Percentiles rank a stretch among this genome's conserved stretches.
phyloP scores from a whole-genome alignment of 2,888 invertebrate species.

The Ochropacha duplaris region DNA sequence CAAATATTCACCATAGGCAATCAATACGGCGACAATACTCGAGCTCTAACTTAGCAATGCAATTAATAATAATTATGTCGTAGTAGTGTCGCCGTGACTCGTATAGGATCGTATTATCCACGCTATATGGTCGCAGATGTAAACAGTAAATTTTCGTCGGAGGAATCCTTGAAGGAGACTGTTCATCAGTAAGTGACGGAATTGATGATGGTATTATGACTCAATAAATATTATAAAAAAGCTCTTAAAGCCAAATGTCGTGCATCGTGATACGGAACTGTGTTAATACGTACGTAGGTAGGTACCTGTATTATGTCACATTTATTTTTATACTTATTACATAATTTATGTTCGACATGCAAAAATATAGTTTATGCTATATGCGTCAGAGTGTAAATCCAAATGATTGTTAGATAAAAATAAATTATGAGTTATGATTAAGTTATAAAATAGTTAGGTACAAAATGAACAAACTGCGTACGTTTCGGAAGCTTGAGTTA shows the following conservation, averaged over 20 bases:
- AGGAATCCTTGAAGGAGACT: too few relatives aligned
- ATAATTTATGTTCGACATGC: neutral
- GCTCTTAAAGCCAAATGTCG: neutral
- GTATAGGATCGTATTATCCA: too few relatives aligned
- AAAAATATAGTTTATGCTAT: neutral
- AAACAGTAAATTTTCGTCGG: too few relatives aligned
- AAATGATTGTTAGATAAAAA: conserved; percentile 15
- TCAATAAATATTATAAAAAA: neutral
- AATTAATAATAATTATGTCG: too few relatives aligned
- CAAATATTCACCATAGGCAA: too few relatives aligned
- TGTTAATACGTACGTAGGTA: neutral
- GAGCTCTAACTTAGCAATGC: too few relatives aligned
- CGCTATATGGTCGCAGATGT: too few relatives aligned
- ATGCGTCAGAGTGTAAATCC: neutral
- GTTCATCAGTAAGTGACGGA: neutral
- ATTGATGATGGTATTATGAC: neutral
- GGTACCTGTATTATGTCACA: neutral
- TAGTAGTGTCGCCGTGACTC: too few relatives aligned
- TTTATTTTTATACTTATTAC: neutral
- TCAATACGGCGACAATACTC: too few relatives aligned
- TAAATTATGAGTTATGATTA: conserved; percentile 26
- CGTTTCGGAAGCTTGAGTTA: conserved; percentile 72
- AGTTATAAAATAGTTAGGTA: conserved; percentile 49
- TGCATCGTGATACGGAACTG: neutral
- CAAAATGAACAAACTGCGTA: conserved; percentile 72